These are phyloP conservation scores for Lucilia cuprina DNA, from an alignment of 1,140 invertebrate species.

Conservation along the genomic window DNA sequence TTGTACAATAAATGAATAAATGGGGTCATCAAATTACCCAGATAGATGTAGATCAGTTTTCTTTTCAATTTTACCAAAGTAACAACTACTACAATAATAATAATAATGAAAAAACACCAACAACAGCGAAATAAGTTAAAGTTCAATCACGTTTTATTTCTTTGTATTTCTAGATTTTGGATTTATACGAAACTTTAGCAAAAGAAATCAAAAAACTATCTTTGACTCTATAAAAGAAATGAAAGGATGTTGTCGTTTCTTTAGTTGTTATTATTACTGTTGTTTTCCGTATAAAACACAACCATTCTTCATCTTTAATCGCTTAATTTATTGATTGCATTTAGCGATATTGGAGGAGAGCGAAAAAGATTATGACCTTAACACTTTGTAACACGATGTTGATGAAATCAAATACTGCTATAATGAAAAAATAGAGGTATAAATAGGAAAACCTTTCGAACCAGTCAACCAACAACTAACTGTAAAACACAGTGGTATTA, in stretches of 20 bases:
- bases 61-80: neutral
- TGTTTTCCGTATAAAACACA: neutral
- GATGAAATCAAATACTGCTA: neutral
- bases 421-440: neutral
- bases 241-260: neutral
- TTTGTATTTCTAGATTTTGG: neutral
- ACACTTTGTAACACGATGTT: neutral
- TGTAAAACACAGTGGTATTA: neutral
- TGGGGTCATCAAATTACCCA: constrained; percentile 25
- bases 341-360: neutral
- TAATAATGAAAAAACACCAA: neutral
- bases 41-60: constrained; percentile 3
- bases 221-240: neutral
- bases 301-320: neutral
- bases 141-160: constrained; percentile 14
- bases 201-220: neutral
- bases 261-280: neutral
- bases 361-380: neutral
- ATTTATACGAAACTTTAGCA: neutral
- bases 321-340: constrained; percentile 11
- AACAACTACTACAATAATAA: neutral
- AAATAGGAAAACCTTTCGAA: neutral
- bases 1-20: neutral
- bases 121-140: neutral
- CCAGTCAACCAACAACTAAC: neutral